Base-by-base conservation (phyloP, 2,113 vertebrate species). In the Nannobrachium achirus region DNA sequence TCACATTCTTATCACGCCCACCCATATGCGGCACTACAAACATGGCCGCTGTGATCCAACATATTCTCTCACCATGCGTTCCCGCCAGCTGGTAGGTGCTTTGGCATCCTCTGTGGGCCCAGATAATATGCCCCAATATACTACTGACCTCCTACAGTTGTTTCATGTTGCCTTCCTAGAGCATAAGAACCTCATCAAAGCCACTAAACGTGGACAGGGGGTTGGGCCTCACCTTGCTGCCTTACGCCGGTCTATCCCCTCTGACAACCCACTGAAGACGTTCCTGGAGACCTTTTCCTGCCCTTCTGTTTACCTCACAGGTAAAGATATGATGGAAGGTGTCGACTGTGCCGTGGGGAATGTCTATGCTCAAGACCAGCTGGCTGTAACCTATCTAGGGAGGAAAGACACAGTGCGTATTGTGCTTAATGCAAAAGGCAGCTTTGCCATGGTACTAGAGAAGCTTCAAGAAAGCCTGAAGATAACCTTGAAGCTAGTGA, bases 31-130 rank as follows among this genome's bases (percentile, higher is more conserved):
- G 4, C 93, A 94, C 81, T 94, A 89, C 74, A 93, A 92, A 79
- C 93, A 94, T 56, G 93, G 93, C 49, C 90, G 93, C 14, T 94
- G 93, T 73, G 93, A 94, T 76, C 92, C 92, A 6, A 93, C 93
- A 4, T 94, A 93, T 73, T 92, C 93, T 33, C 25, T 88, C 25
- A 91, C 88, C 13, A 66, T 51, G 45, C 76, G 83, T 59, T 93
- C 92, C 20, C 75, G 68, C 4, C 85, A 87, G 69, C 83, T 94
- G 10, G 66, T 88, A 14, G 56, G 69, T 51, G 83, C 81, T 8
- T 76, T 94, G 56, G 75, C 42, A 14, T 85, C 86, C 13, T 68
- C 58, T 46, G n/a, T 78, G 44, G 45, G 73, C n/a, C 74, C 83
- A 52, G 84, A 90, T 56, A 73, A 83, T 25, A 64, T 41, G 46